These are phyloP conservation scores for Caprella mutica DNA, from an alignment of 2,888 invertebrate species.

Conservation along the genomic window DNA sequence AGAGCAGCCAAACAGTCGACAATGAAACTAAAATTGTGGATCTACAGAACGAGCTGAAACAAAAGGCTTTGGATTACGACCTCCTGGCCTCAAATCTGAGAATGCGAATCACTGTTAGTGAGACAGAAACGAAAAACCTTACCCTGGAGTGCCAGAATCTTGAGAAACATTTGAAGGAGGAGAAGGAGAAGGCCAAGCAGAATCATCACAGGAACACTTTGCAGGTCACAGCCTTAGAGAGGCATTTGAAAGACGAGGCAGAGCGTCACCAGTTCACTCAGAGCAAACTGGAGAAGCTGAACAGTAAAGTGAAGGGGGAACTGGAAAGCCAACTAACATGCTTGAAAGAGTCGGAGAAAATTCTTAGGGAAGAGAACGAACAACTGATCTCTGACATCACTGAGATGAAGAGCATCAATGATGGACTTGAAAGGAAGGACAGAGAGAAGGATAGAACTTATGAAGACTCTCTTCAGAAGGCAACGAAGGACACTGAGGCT, in stretches of 20 bases:
- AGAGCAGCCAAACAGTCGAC: neutral
- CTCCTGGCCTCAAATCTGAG: constrained; percentile 16
- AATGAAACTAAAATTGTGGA: constrained; percentile 11
- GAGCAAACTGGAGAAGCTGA: constrained; percentile 11
- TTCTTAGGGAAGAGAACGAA: constrained; percentile 7
- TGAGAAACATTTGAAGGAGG: constrained; percentile 17
- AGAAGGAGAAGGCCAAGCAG: constrained; percentile 19
- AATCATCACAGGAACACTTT: constrained; percentile 9
- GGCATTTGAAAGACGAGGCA: constrained; percentile 20
- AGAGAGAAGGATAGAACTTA: constrained; percentile 19
- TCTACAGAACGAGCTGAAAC: constrained; percentile 17
- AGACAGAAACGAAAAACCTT: constrained; percentile 15
- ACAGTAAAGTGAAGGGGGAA: constrained; percentile 12
- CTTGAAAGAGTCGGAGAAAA: constrained; percentile 12
- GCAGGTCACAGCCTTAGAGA: constrained; percentile 18
- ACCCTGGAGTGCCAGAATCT: constrained; percentile 14
- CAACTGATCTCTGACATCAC: constrained; percentile 14
- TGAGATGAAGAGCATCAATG: constrained; percentile 14
- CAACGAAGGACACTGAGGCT: constrained; percentile 17
- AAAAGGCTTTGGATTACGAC: constrained; percentile 18
- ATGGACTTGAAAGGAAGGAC: constrained; percentile 19
- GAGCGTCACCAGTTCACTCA: constrained; percentile 12
- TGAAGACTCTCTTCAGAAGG: constrained; percentile 16
- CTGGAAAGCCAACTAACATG: constrained; percentile 14
- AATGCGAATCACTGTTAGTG: constrained; percentile 14